phyloP scores from a whole-genome alignment of 2,797 vertebrate species.

The Melanotaenia parkinsoni region DNA sequence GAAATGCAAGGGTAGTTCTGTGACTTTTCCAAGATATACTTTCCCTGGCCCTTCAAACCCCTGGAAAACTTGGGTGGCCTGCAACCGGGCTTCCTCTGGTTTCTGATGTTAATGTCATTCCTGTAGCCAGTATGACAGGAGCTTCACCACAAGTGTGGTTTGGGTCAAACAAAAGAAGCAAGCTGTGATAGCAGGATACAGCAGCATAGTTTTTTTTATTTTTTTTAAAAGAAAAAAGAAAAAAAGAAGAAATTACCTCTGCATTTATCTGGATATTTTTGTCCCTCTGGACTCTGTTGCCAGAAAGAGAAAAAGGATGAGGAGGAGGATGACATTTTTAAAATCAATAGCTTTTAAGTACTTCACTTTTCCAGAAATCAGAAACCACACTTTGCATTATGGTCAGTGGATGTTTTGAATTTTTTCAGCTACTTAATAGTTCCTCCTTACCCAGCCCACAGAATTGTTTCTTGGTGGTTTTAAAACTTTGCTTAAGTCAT shows the following conservation, averaged over 20 bases:
- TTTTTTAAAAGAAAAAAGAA: neutral
- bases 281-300: constrained; percentile 62
- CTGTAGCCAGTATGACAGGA: constrained; percentile 74
- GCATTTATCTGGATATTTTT: constrained; percentile 46
- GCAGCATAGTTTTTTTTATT: constrained; percentile 32
- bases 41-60: constrained; percentile 74
- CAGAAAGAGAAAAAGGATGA: constrained; percentile 58
- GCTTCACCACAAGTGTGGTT: constrained; percentile 72
- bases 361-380: constrained; percentile 82
- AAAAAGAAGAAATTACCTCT: constrained; percentile 18
- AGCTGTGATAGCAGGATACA: constrained; percentile 65
- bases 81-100: constrained; percentile 78
- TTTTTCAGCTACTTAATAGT: constrained; percentile 78
- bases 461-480: constrained; percentile 78
- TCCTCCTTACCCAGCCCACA: constrained; percentile 74
- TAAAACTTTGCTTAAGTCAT: constrained; percentile 74
- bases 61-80: constrained; percentile 84
- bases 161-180: constrained; percentile 71
- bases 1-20: constrained; percentile 80
- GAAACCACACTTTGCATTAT: constrained; percentile 79
- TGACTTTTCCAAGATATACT: constrained; percentile 82
- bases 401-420: constrained; percentile 80
- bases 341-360: constrained; percentile 75
- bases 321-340: constrained; percentile 64
- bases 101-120: constrained; percentile 83